Evolutionary conservation across 2,113 vertebrate genomes (phyloP).

Genomic region (Condylura cristata): DNA sequence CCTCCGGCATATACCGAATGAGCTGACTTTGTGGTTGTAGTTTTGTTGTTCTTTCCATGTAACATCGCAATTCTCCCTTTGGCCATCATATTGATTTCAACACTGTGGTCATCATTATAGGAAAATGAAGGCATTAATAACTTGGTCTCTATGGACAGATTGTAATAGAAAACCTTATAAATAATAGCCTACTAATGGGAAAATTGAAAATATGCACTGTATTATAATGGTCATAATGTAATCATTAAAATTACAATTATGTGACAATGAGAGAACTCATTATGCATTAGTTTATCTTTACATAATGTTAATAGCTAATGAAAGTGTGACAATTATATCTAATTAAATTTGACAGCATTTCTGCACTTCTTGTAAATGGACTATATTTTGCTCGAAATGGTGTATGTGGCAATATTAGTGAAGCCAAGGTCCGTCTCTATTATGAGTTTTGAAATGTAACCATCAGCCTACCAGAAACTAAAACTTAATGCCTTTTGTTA

Average conservation of each 20-base stretch:
- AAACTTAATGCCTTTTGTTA: conserved; percentile 56
- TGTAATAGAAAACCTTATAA: conserved; percentile 81
- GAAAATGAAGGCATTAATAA: conserved; percentile 80
- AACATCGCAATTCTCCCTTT: conserved; percentile 69
- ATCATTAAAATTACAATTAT: conserved; percentile 85
- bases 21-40: not conserved
- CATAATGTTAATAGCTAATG: conserved; percentile 85
- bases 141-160: conserved; percentile 77
- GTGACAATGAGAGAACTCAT: conserved; percentile 82
- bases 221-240: conserved; percentile 80
- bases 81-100: conserved; percentile 77
- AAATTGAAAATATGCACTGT: conserved; percentile 83
- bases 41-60: conserved; percentile 59
- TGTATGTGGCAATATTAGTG: conserved; percentile 32
- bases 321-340: conserved; percentile 83
- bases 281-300: conserved; percentile 87
- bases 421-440: not conserved
- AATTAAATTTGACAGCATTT: conserved; percentile 81
- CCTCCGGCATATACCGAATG: not conserved
- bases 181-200: conserved; percentile 85
- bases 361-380: conserved; percentile 65
- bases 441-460: conserved; percentile 43
- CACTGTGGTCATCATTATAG: conserved; percentile 71
- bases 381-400: conserved; percentile 69
- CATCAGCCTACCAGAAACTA: conserved; percentile 12